Conservation (phyloP, 2,113 vertebrate species). For the Crypturellus undulatus region DNA sequence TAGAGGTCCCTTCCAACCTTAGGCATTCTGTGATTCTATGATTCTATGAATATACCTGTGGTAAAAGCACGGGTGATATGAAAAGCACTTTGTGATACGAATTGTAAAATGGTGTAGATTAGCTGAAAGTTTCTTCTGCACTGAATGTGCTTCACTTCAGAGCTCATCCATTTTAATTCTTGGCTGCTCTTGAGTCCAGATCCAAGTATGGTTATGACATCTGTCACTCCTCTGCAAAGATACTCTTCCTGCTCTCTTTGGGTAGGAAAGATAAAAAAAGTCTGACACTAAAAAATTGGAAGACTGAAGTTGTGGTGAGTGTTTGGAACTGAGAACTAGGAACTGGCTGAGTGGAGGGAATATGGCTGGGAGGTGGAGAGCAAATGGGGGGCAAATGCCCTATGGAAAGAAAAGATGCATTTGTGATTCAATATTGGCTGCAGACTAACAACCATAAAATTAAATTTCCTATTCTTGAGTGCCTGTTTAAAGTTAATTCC, state of each 20-base stretch:
- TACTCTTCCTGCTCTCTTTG: conserved; percentile 7
- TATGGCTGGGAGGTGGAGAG: background rate
- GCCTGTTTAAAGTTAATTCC: background rate
- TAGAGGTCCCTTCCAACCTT: no score
- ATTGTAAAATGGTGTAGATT: background rate
- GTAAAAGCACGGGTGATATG: background rate
- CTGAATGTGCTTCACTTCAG: background rate
- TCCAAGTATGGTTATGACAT: background rate
- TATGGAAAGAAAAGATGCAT: background rate
- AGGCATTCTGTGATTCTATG: no score
- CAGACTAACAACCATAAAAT: background rate
- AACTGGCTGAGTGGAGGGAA: background rate
- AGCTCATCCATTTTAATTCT: conserved; percentile 30
- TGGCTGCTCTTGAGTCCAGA: conserved; percentile 16
- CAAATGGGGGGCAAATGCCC: background rate
- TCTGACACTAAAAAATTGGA: conserved; percentile 40
- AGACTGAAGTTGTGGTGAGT: background rate
- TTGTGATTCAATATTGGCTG: conserved; percentile 18
- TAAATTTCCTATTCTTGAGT: background rate
- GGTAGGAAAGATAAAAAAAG: conserved; percentile 4
- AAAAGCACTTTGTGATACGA: background rate
- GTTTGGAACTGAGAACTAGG: background rate
- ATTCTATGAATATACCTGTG: background rate
- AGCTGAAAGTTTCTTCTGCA: background rate
- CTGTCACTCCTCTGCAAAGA: conserved; percentile 17